Base-by-base conservation (phyloP, 2,797 vertebrate genomes). In the Percopsis omiscomaycus region DNA sequence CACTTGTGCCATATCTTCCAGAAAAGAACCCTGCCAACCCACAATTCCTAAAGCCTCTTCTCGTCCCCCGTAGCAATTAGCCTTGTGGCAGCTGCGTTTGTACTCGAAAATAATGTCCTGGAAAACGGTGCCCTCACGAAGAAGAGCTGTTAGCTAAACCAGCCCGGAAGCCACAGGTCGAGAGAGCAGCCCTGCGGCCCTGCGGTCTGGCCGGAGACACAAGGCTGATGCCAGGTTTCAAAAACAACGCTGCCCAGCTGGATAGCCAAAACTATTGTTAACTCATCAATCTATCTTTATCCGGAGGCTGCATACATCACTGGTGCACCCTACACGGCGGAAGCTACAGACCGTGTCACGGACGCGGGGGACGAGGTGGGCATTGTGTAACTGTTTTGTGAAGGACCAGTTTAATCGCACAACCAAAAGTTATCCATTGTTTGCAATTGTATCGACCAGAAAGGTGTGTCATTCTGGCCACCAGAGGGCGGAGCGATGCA, bases 111-210 rank as follows among this genome's bases (percentile, higher is more conserved):
- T 56, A 73, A 71, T 14, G 59, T 71, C 71, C 66, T 66, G 47
- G 47, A 86, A 88, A 90, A 82, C 79, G 70, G 85, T 22, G 73
- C 78, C 85, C 77, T 90, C 89, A 78, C 82, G 78, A 85, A 71
- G 71, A 86, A 55, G 67, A 61, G 75, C 67, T 68, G 56, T 71
- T 54, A 65, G 79, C 87, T 89, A 91, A 90, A 88, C 88, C 88
- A 86, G 83, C 91, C 91, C 89, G 91, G 91, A 93, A 92, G 86
- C 84, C 83, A 65, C 84, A 83, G 84, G 84, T 75, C 83, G 84
- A 84, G 83, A 81, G 87, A 83, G 79, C 58, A 81, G 79, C 83
- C 83, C 89, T 86, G 84, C 90, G 32, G 32, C 22, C 6, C 80
- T 58, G 60, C 71, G 81, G 78, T 60, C 29, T 64, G 81, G 66